Percentiles rank a stretch among this genome's conserved stretches.
These are phyloP conservation scores for Amblyjoppa proteus DNA, from an alignment of 2,888 invertebrate species.

Conservation along the genomic window DNA sequence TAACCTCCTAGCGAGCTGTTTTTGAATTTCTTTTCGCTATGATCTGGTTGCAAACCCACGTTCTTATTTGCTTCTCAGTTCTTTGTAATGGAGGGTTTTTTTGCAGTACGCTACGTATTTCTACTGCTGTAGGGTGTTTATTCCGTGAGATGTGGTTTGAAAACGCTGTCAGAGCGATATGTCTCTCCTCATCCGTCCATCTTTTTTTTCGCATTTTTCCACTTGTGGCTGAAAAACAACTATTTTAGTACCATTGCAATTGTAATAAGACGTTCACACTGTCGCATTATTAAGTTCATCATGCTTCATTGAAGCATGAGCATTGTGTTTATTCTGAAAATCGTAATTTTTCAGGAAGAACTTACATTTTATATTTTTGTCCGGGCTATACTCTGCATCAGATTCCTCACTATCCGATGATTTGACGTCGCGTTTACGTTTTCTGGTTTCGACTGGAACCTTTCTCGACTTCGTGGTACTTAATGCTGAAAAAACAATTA, in stretches of 20 bases:
- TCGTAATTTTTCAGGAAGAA: neutral
- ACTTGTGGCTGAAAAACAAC: slow-evolving; percentile 8
- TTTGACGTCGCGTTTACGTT: neutral
- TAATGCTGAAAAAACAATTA: too few species aligned
- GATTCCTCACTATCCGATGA: slow-evolving; percentile 1
- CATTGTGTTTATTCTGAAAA: too few species aligned
- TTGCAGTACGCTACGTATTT: slow-evolving; percentile 7
- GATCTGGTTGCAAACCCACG: slow-evolving; percentile 16
- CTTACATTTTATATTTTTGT: slow-evolving; percentile 2
- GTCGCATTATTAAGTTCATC: too few species aligned
- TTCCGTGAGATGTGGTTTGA: neutral
- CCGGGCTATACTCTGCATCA: neutral
- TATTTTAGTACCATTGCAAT: slow-evolving; percentile 1
- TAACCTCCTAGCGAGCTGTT: neutral
- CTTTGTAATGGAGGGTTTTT: slow-evolving; percentile 18
- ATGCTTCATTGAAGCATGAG: too few species aligned
- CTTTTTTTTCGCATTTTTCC: slow-evolving; percentile 1
- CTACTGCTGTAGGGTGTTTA: slow-evolving; percentile 2
- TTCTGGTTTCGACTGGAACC: neutral
- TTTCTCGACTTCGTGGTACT: neutral
- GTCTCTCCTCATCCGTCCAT: slow-evolving; percentile 13
- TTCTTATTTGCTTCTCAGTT: slow-evolving; percentile 13
- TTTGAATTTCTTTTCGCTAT: neutral
- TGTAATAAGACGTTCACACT: neutral
- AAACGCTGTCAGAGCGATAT: slow-evolving; percentile 21